phyloP scores from a whole-genome alignment of 2,113 vertebrate species.

The Brachyhypopomus occidentalis region DNA sequence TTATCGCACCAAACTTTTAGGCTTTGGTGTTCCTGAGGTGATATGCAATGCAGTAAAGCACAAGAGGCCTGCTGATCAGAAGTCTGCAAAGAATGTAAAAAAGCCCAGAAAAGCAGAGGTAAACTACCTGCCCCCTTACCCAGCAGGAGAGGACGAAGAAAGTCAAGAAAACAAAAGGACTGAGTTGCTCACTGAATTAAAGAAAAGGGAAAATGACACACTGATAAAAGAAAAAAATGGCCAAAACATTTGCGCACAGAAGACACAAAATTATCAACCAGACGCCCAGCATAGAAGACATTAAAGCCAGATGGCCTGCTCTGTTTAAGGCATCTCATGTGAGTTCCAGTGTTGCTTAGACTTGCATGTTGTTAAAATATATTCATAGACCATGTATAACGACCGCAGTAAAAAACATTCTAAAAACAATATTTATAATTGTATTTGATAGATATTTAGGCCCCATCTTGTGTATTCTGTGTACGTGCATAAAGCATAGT shows the following conservation, averaged over 20 bases:
- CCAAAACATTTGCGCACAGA: too few species aligned
- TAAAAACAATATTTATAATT: too few species aligned
- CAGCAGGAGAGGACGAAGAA: conserved; percentile 40
- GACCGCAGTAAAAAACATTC: too few species aligned
- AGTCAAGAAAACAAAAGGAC: conserved; percentile 47
- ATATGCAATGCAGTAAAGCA: conserved; percentile 5
- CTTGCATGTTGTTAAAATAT: background rate
- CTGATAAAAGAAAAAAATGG: conserved; percentile 54
- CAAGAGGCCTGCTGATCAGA: conserved; percentile 15
- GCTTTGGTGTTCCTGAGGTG: conserved; percentile 20
- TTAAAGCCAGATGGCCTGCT: conserved; percentile 55
- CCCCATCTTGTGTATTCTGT: too few species aligned
- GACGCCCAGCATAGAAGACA: conserved; percentile 39
- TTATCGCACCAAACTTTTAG: background rate
- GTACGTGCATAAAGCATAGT: too few species aligned
- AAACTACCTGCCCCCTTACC: conserved; percentile 51
- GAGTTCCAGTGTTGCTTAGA: too few species aligned
- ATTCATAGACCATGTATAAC: background rate
- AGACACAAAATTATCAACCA: too few species aligned
- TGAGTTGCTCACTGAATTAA: conserved; percentile 49
- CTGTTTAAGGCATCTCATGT: conserved; percentile 46
- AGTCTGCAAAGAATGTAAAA: background rate
- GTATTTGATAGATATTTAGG: too few species aligned
- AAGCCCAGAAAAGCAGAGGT: conserved; percentile 46
- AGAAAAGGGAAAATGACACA: conserved; percentile 47